A percentile compares a stretch with the other conserved stretches of the same genome.
These are phyloP conservation scores for Aldabrachelys gigantea DNA, from an alignment of 2,113 vertebrate species.

Conservation along the genomic window DNA sequence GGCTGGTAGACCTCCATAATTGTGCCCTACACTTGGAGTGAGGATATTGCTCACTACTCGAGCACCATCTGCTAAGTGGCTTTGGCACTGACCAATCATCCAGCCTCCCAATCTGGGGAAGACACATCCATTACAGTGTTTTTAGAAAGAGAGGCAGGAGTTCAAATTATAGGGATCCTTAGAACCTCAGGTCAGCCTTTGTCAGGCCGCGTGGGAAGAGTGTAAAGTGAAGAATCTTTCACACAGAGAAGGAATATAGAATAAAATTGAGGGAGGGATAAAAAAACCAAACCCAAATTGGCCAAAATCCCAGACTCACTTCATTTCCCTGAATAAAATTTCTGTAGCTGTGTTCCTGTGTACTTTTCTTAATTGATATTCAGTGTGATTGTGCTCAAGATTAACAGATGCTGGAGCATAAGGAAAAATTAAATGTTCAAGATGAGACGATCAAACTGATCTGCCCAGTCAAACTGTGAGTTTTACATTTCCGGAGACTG, in stretches of 20 bases:
- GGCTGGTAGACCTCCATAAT: constrained; percentile 54
- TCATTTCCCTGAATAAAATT: constrained; percentile 3
- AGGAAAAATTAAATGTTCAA: constrained; percentile 70
- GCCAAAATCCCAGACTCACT: constrained; percentile 2
- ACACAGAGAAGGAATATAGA: neutral
- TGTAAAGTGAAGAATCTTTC: neutral
- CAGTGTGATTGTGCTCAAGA: constrained; percentile 58
- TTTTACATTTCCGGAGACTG: constrained; percentile 32
- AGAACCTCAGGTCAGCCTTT: neutral
- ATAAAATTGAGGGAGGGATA: neutral
- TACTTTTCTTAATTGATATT: constrained; percentile 70
- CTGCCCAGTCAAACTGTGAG: constrained; percentile 51
- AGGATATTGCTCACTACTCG: constrained; percentile 52
- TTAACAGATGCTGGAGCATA: constrained; percentile 70
- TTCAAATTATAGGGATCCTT: fast-evolving
- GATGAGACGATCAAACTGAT: constrained; percentile 38
- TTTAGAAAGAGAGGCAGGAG: neutral
- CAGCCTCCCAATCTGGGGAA: neutral
- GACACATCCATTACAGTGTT: constrained; percentile 3
- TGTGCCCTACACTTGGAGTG: constrained; percentile 39
- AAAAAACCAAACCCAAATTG: neutral
- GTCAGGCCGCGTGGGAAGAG: neutral
- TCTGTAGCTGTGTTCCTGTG: constrained; percentile 27
- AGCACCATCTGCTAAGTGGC: constrained; percentile 70
- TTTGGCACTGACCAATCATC: constrained; percentile 67